Percentiles rank a stretch among this genome's conserved stretches.
phyloP scores from a whole-genome alignment of 2,888 invertebrate species.

The Unio delphinus region DNA sequence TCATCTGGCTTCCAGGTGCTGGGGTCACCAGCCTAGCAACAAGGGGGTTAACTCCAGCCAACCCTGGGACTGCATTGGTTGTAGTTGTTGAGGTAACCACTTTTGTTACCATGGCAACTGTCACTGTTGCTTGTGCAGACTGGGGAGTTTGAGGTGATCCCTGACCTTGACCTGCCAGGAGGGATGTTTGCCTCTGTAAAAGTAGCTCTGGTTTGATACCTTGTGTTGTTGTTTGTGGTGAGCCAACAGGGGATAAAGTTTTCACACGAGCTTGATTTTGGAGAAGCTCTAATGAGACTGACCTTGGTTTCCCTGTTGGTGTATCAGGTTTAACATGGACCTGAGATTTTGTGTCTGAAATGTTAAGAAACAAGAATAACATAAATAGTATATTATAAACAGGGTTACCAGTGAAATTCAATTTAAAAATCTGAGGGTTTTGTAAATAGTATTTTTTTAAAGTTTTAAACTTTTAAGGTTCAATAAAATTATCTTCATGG shows the following conservation, averaged over 20 bases:
- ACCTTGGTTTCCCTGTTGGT: conserved; percentile 8
- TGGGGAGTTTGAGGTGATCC: conserved; percentile 17
- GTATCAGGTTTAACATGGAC: conserved; percentile 3
- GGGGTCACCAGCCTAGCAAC: conserved; percentile 62
- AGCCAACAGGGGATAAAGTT: no score
- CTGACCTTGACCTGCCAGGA: conserved; percentile 16
- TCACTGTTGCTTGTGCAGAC: conserved; percentile 24
- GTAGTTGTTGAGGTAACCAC: conserved; percentile 13
- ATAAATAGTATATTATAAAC: no score
- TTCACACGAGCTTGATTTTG: conserved; percentile 5
- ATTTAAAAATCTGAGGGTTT: no score
- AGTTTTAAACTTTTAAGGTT: no score
- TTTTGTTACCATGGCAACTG: conserved; percentile 24
- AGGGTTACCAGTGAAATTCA: no score
- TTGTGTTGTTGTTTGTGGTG: neutral
- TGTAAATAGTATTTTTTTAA: no score
- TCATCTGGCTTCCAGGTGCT: conserved; percentile 51
- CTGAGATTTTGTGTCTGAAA: no score
- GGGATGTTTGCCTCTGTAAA: conserved; percentile 15
- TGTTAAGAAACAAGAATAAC: no score
- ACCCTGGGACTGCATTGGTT: conserved; percentile 20
- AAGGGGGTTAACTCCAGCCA: conserved; percentile 42
- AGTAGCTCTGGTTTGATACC: conserved; percentile 30
- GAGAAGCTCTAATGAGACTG: conserved; percentile 14
- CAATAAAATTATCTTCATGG: no score